Conservation (phyloP, 2,113 vertebrate genomes). For the Tenrec ecaudatus region DNA sequence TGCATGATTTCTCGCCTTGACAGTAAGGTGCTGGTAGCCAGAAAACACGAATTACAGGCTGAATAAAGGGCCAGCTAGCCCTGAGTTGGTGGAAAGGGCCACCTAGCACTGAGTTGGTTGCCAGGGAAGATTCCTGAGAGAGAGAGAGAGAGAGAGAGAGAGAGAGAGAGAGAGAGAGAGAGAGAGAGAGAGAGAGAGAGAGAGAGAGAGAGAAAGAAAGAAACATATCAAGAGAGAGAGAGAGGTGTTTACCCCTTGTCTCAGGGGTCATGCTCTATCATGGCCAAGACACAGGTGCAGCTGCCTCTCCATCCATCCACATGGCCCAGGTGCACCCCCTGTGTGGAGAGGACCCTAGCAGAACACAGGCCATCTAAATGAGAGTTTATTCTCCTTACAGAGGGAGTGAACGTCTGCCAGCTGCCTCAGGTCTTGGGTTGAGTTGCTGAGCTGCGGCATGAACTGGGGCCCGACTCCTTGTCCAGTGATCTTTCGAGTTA, state of each 20-base stretch:
- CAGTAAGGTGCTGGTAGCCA: background rate
- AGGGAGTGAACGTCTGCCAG: background rate
- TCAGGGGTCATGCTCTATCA: no score
- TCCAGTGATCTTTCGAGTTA: background rate
- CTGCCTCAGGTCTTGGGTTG: background rate
- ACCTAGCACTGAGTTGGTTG: rapidly evolving
- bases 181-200: no score
- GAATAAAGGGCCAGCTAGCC: background rate
- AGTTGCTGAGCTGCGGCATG: rapidly evolving
- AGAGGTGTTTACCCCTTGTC: no score
- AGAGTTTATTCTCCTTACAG: background rate
- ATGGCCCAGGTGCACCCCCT: no score
- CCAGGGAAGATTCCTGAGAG: background rate
- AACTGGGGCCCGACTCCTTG: background rate
- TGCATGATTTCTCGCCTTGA: background rate
- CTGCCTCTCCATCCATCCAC: no score
- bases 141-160: no score
- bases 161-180: no score
- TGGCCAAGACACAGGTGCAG: no score
- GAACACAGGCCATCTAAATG: background rate
- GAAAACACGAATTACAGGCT: background rate
- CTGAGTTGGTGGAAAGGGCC: background rate
- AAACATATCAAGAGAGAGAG: no score
- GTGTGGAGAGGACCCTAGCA: no score
- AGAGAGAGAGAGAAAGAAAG: background rate